Evolutionary conservation across 2,888 invertebrate genomes (phyloP).

Genomic region (Andrena dorsata): DNA sequence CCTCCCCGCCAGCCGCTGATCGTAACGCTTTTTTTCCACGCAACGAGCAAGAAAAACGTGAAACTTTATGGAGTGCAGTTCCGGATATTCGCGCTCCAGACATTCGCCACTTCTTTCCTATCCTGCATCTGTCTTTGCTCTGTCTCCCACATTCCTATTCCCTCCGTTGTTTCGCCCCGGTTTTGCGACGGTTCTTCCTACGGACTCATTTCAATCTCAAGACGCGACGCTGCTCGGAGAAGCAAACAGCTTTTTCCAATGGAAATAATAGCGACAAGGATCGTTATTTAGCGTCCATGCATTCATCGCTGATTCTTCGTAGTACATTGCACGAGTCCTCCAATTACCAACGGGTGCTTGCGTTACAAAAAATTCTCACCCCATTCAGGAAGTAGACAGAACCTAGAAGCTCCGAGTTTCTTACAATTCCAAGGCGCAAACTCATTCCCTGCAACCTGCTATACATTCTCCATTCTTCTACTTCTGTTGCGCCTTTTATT

Average conservation of each 20-base stretch:
- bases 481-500: background rate
- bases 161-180: background rate
- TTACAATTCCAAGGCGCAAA: background rate
- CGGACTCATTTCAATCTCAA: background rate
- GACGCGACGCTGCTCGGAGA: background rate
- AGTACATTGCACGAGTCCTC: too few relatives aligned
- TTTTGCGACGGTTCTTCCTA: background rate
- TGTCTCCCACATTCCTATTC: background rate
- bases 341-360: too few relatives aligned
- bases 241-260: background rate
- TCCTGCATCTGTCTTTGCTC: background rate
- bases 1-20: conserved; percentile 2
- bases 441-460: background rate
- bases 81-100: conserved; percentile 19
- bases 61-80: conserved; percentile 47
- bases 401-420: too few relatives aligned
- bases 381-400: too few relatives aligned
- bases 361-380: too few relatives aligned
- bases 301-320: too few relatives aligned
- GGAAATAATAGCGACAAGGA: background rate
- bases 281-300: background rate
- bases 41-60: conserved; percentile 24
- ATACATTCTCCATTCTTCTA: background rate
- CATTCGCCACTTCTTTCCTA: background rate
- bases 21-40: conserved; percentile 46